Base-by-base conservation (phyloP, 2,888 invertebrate genomes). In the Parasteatoda lunata region DNA sequence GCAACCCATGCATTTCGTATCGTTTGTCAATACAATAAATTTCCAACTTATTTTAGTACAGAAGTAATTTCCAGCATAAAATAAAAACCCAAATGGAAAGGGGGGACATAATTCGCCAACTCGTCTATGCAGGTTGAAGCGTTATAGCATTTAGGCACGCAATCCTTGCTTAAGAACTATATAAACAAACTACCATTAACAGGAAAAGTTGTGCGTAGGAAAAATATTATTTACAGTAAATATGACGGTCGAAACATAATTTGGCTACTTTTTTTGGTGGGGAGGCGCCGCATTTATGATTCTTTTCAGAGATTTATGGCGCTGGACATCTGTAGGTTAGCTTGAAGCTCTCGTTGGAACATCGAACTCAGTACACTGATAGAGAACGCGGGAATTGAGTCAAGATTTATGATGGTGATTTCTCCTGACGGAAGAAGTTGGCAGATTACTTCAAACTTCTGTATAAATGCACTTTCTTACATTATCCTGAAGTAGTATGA, bases 91-190 rank as follows among this genome's bases (percentile, higher is more conserved):
- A n/a, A 59, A n/a, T 59, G 8, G n/a, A 59, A 7, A 59, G 3
- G 5, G 4, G n/a, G 9, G 59, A 8, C 4, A 8, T 59, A 59
- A 59, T 8, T 9, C 9, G n/a, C 11, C 9, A 59, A 59, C 9
- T 9, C 9, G 4, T 4, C 8, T 9, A n/a, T 72, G 51, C 30
- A 64, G 30, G 75, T 75, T 81, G 4, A 59, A 13, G 5, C 65
- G 54, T 85, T 85, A 85, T 85, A 76, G 85, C 70, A 65, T 64
- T 65, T 76, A 71, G 15, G 65, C 85, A 85, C 85, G 85, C 85
- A 71, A 85, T 69, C n/a, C 30, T 30, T 30, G 30, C 30, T 30
- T 30, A 45, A 73, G 82, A 59, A 48, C 71, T 75, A 70, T 64
- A 66, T 65, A 66, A 70, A 77, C 71, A 77, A 66, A 71, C 77